Base-by-base conservation (phyloP, 2,888 invertebrate species). In the Apodemia duryi region DNA sequence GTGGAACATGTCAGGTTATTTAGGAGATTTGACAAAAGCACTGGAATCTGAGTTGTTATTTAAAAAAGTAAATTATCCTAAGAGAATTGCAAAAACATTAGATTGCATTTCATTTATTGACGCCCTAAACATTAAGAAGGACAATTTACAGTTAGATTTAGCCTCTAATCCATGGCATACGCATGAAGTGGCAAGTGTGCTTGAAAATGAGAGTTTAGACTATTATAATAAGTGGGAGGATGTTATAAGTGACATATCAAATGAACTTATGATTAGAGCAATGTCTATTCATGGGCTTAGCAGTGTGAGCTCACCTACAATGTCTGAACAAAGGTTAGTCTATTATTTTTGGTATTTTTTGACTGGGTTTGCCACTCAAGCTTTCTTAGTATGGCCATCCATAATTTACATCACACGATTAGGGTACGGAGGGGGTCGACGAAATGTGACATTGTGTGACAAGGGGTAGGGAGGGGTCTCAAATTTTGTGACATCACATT, bases 21-120 rank as follows among this genome's bases (percentile, higher is more conserved):
- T 85, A 52, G 70, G 75, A 79, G 63, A 69, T 52, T 65, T 69
- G 77, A 41, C 73, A 11, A 77, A 77, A 81, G 62, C 74, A 2
- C 71, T 74, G 7, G 35, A 60, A 35, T n/a, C n/a, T n/a, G 6
- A 35, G 60, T 60, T 32, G 60, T 60, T 32, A 6, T 1, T 35
- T 35, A 13, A 35, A n/a, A 35, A 32, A 35, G n/a, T n/a, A n/a
- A 60, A 32, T 32, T 11, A 4, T 51, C 49, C n/a, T 32, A 57
- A 32, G 13, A 57, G 74, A 75, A 68, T 77, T 77, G 62, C 73
- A 51, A 70, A 79, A 65, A 78, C 84, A 6, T 70, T 91, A 63
- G 88, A 90, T 70, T 77, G 80, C 11, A 70, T 93, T 63, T 89
- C 92, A 63, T 62, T 86, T n/a, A 84, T 92, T 65, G 90, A 91